Percentiles rank a stretch among this genome's conserved stretches.
Evolutionary conservation across 2,888 invertebrate genomes (phyloP).

Genomic region (Euzophera pinguis): DNA sequence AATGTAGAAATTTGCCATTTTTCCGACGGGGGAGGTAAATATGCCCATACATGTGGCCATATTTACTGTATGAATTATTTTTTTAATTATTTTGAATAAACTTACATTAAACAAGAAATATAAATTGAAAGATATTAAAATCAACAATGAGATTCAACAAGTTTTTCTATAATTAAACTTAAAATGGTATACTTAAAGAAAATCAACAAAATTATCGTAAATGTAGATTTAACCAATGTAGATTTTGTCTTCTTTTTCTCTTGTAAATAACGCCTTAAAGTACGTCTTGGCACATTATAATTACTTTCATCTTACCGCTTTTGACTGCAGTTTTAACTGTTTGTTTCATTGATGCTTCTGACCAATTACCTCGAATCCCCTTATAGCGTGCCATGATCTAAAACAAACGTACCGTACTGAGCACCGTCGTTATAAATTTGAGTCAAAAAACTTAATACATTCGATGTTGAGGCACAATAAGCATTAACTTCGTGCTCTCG

Average conservation of each 20-base stretch:
- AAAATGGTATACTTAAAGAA: no score
- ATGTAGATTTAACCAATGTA: not conserved
- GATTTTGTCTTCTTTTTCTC: slow-evolving; percentile 12
- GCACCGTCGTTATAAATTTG: no score
- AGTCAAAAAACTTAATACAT: no score
- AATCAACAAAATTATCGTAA: no score
- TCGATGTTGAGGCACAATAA: no score
- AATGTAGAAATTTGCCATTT: not conserved
- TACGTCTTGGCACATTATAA: no score
- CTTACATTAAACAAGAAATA: not conserved
- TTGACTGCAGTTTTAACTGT: slow-evolving; percentile 17
- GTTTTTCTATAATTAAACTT: no score
- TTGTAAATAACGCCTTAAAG: slow-evolving; percentile 18
- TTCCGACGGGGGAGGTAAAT: slow-evolving; percentile 16
- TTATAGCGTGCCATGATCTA: no score
- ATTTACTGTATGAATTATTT: slow-evolving; percentile 2
- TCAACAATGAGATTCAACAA: not conserved
- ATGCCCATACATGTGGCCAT: slow-evolving; percentile 17
- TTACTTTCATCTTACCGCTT: not conserved
- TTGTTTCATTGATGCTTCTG: slow-evolving; percentile 21
- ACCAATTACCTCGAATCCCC: slow-evolving; percentile 20
- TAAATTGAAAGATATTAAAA: slow-evolving; percentile 1
- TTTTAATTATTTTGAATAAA: no score
- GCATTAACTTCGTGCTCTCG: no score
- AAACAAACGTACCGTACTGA: no score